Conservation (phyloP, 2,888 invertebrate species). For the Rhodophaea formosa region DNA sequence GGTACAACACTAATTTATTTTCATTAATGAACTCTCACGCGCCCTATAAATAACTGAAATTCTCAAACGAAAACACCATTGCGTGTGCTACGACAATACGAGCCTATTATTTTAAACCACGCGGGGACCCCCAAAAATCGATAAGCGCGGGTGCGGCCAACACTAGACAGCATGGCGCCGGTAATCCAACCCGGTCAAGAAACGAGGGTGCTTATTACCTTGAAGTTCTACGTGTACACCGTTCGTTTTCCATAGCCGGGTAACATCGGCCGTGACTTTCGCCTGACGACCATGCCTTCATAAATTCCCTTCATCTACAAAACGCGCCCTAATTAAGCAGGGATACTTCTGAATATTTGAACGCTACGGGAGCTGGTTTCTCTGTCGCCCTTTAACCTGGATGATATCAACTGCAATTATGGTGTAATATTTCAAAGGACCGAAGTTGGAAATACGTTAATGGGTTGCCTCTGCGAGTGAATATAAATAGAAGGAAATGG, state of each 20-base stretch:
- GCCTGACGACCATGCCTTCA: conserved; percentile 47
- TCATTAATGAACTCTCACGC: conserved; percentile 2
- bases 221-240: conserved; percentile 59
- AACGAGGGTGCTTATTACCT: conserved; percentile 55
- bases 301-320: conserved; percentile 56
- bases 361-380: conserved; percentile 34
- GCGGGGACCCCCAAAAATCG: conserved; percentile 45
- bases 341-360: conserved; percentile 63
- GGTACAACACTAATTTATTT: not conserved
- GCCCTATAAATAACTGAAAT: conserved; percentile 16
- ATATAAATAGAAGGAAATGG: not conserved
- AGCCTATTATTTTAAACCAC: conserved; percentile 29
- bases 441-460: conserved; percentile 1
- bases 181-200: conserved; percentile 64
- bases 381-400: conserved; percentile 42
- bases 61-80: conserved; percentile 25
- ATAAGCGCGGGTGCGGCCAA: conserved; percentile 47
- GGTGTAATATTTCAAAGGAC: conserved; percentile 44
- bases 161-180: conserved; percentile 67
- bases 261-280: conserved; percentile 56
- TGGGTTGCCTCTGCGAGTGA: not conserved
- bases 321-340: conserved; percentile 63
- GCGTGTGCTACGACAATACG: conserved; percentile 35
- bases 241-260: conserved; percentile 46
- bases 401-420: conserved; percentile 47